These are phyloP conservation scores for Galeopterus variegatus DNA, from an alignment of 2,113 vertebrate species.

Conservation along the genomic window DNA sequence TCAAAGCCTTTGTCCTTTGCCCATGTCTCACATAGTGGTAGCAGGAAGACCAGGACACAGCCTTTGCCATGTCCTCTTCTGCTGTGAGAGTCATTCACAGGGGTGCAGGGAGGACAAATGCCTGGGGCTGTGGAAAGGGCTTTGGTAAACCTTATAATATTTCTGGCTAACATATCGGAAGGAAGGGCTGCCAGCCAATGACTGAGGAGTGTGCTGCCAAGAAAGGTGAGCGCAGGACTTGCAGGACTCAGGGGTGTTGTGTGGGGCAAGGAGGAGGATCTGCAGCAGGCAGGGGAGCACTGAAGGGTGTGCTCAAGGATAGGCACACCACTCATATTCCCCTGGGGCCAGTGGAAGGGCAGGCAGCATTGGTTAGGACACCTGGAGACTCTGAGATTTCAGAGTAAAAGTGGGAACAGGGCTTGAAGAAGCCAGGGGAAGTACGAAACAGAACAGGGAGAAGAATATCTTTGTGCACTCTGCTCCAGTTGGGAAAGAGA, in stretches of 20 bases:
- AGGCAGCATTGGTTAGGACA: background rate
- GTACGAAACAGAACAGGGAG: background rate
- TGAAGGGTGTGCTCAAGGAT: no score
- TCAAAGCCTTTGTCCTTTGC: background rate
- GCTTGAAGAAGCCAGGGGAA: background rate
- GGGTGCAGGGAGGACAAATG: background rate
- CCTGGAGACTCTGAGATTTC: background rate
- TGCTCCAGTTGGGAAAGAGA: background rate
- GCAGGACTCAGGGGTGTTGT: background rate
- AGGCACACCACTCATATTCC: background rate
- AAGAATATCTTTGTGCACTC: background rate
- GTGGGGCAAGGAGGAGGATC: background rate
- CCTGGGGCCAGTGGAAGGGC: background rate
- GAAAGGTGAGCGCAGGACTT: background rate
- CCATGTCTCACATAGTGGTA: background rate
- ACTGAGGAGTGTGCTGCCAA: background rate
- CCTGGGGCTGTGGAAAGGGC: background rate
- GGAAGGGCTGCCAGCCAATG: background rate
- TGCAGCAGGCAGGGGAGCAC: background rate
- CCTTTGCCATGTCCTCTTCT: background rate
- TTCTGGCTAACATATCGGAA: background rate
- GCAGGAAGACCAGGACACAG: background rate
- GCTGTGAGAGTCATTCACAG: accelerated
- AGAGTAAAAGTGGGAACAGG: background rate
- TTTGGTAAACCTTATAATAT: background rate